These are phyloP conservation scores for Doryteuthis pealeii DNA, from an alignment of 1,140 invertebrate genomes.

Conservation along the genomic window DNA sequence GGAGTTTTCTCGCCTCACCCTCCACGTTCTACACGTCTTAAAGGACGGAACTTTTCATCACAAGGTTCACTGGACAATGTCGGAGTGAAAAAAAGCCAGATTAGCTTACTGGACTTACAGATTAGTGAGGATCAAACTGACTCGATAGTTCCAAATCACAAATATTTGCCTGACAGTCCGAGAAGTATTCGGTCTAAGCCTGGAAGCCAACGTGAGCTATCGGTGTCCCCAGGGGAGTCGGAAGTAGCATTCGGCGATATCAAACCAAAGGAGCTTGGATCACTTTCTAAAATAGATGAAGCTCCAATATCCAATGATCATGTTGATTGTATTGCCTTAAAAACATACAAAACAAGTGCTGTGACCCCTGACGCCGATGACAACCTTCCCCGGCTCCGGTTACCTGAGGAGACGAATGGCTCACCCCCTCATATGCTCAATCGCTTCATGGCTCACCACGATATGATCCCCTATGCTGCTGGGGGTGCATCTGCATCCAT, in stretches of 20 bases:
- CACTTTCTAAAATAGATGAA: not conserved
- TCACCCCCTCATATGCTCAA: not conserved
- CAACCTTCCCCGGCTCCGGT: not conserved
- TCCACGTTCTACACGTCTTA: not conserved
- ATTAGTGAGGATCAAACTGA: too few relatives aligned
- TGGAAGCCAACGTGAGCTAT: too few relatives aligned
- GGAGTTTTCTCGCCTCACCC: not conserved
- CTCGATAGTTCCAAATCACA: too few relatives aligned
- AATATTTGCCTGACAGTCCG: too few relatives aligned
- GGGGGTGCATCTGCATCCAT: not conserved
- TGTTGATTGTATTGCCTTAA: not conserved
- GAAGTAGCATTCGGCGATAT: too few relatives aligned
- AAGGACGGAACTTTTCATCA: not conserved
- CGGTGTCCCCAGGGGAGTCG: too few relatives aligned
- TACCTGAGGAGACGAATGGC: not conserved
- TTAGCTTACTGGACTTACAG: not conserved
- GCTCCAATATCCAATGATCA: not conserved
- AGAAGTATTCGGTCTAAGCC: too few relatives aligned
- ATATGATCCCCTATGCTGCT: not conserved
- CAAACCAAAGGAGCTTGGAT: not conserved
- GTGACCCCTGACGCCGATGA: not conserved
- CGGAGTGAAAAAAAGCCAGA: not conserved
- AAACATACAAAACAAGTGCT: slow-evolving; percentile 1
- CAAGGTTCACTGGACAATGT: not conserved
- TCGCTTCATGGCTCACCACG: slow-evolving; percentile 1